Base-by-base conservation (phyloP, 2,888 invertebrate genomes). In the Zhuqinia jingwanae region DNA sequence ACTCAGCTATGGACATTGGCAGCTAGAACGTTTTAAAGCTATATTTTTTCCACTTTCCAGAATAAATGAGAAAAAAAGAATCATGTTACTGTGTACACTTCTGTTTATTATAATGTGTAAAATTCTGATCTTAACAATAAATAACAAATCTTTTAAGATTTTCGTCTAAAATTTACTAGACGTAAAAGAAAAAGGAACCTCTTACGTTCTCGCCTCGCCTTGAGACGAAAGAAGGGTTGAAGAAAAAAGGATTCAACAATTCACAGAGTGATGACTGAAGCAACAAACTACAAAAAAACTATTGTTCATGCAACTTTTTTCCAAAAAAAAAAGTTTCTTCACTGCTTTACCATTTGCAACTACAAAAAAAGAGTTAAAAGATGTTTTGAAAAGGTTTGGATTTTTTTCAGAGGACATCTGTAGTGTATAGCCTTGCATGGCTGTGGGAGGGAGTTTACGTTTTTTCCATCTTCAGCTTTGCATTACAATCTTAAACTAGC, bases 211-310 rank as follows among this genome's bases (percentile, higher is more conserved):
- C 82, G 3, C 36, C 8, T 36, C 36, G 36, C 36, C 82, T 82
- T 82, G 82, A 75, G 82, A 75, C 75, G 75, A 75, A 82, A 82
- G 75, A 82, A 82, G 82, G 82, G 82, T 82, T 82, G 47, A 82
- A 82, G 82, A 82, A 75, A 75, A 63, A 81, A 70, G 56, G 25
- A 27, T 36, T 1, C 25, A 17, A 3, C 17, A 25, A 22, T 10
- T 5, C 30, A 30, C 13, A 10, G 50, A 50, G 2, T 15, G 15
- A 22, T 25, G 5, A 30, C 45, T 13, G 45, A 68, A 68, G 65
- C 45, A 45, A 20, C 47, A 68, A 68, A 15, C 15, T 25, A 76
- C 63, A 78, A 58, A 53, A 30, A 58, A 75, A 1, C 47, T 36
- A 60, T 82, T 82, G 82, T 82, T 60, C 73, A 75, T 17, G 8